Base-by-base conservation (phyloP, 2,113 vertebrate genomes). In the Acrocephalus kingi region DNA sequence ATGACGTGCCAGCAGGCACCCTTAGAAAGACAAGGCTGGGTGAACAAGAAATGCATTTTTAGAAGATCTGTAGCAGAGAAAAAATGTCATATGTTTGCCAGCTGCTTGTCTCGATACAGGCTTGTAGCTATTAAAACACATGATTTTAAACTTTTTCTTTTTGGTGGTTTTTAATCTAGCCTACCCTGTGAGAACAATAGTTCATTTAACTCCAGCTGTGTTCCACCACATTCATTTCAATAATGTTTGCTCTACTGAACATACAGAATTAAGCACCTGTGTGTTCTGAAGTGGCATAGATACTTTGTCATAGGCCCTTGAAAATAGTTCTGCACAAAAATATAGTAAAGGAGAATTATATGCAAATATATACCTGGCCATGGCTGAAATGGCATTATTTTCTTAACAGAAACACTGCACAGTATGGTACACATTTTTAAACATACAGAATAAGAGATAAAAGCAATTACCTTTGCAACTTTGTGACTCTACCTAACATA, bases 161-260 rank as follows among this genome's bases (percentile, higher is more conserved):
- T 81, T 64, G 1, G 0, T 95, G 82, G 31, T 84, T 96, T 96
- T 93, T 93, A 94, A 95, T 96, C 79, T 93, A 94, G 61, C 83
- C 83, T 93, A 78, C 69, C 49, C 90, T 64, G 52, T 64, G 79
- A 95, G 85, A 96, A 96, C 79, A 96, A 96, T 88, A 96, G 90
- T 89, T 95, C 76, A 88, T 95, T 96, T 94, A 96, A 94, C 83
- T 94, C 94, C 96, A 89, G 79, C 84, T 94, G 94, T 58, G 92
- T 96, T 96, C 85, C 75, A 93, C 79, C 80, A 91, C 88, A 96
- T 93, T 84, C 64, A 95, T 96, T 95, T 93, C 92, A 95, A 91
- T 95, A 94, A 88, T 84, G 37, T 81, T 93, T 94, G 92, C 90
- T 88, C 94, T 96, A 75, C 83, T 89, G 92, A 95, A 92, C 90